Evolutionary conservation across 1,140 invertebrate genomes (phyloP), one percentile per base, ranked within the genome.

Genomic region (Brachionus sp.): DNA sequence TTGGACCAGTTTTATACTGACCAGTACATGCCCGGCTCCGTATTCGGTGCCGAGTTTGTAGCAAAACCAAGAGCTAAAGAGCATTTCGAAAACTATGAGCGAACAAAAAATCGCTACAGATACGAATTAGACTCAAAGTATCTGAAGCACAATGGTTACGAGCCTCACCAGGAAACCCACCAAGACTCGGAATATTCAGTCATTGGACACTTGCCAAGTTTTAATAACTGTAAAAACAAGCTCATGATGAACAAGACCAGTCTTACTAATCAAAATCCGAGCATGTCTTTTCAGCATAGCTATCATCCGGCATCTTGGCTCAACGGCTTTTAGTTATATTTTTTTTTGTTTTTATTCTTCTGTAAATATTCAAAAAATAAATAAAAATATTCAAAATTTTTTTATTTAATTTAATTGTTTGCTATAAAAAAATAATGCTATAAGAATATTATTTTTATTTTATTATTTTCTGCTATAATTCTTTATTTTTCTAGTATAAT

Each of bases 271-370:
- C 35, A 57, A n/a, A 70, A 70, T 70, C 66, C 29, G 10, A 39
- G 37, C n/a, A 10, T 70, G 37, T 39, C 33, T 70, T 70, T 37
- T 37, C 66, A 70, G 16, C 66, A 70, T 9, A 70, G 66, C 19
- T 70, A 70, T 70, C 66, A 70, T 33, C 66, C 66, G 10, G 66
- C 66, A 10, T 70, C 66, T 5, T 70, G 66, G 66, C 66, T 70
- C 0, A 70, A 70, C 19, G 66, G 66, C 16, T 70, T 70, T 39
- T 70, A 70, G 16, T 37, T 39, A 1, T n/a, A 7, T 57, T 57
- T 57, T 16, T 57, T 57, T 57, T 57, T 16, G 16, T 57, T 57
- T 57, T 57, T 57, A 2, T 57, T 5, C 9, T 57, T 9, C 9
- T 57, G 50, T 57, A 57, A 57, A 57, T 57, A 57, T 19, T 19